A percentile compares a stretch with the other conserved stretches of the same genome.
Conservation (phyloP, 1,140 invertebrate genomes). For the Hormaphis cornu region DNA sequence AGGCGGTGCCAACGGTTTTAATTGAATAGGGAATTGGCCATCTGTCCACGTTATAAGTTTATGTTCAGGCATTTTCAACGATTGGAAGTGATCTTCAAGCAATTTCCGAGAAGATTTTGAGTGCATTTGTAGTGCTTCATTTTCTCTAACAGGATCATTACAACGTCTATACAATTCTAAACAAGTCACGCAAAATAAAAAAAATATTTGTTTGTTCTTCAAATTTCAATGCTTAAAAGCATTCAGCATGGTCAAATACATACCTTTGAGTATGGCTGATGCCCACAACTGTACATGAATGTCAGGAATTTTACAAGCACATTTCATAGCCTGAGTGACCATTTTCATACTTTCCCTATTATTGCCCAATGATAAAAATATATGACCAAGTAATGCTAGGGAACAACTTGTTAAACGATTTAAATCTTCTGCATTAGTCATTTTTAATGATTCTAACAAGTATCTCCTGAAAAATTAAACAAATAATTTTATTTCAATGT, state of each 20-base stretch:
- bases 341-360: slow-evolving; percentile 95
- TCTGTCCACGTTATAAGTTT: slow-evolving; percentile 78
- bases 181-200: slow-evolving; percentile 37
- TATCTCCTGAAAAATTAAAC: slow-evolving; percentile 60
- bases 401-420: slow-evolving; percentile 91
- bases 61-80: slow-evolving; percentile 82
- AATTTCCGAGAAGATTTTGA: slow-evolving; percentile 85
- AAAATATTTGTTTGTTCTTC: background rate
- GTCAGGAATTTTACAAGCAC: slow-evolving; percentile 97
- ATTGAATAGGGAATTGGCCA: slow-evolving; percentile 52
- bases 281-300: slow-evolving; percentile 97
- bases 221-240: too few relatives aligned
- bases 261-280: slow-evolving; percentile 90
- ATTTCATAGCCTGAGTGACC: slow-evolving; percentile 97
- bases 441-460: slow-evolving; percentile 89
- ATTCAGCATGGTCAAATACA: background rate
- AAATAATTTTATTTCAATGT: background rate
- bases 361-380: slow-evolving; percentile 89
- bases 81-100: slow-evolving; percentile 87
- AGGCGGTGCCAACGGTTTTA: slow-evolving; percentile 39
- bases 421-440: slow-evolving; percentile 95
- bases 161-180: slow-evolving; percentile 84
- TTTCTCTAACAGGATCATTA: slow-evolving; percentile 72
- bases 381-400: slow-evolving; percentile 85
- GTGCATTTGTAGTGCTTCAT: slow-evolving; percentile 87